Percentiles rank a stretch among this genome's conserved stretches.
Conservation (phyloP, 2,888 invertebrate genomes). For the Dolichopus griseipennis region DNA sequence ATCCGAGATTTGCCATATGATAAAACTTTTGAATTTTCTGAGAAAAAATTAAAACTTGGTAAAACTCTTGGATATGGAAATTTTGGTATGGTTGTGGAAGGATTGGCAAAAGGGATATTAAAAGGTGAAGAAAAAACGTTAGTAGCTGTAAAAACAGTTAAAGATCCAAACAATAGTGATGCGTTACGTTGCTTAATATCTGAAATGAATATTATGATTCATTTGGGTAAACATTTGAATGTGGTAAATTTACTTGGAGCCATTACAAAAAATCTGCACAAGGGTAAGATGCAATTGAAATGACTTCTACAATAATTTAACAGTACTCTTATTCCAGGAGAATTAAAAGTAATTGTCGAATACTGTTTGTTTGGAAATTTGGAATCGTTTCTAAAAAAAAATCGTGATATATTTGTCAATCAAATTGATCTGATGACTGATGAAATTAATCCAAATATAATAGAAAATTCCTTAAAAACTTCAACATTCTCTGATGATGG, state of each 20-base stretch:
- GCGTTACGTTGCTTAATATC: slow-evolving; percentile 77
- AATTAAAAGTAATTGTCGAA: slow-evolving; percentile 73
- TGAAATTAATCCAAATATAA: slow-evolving; percentile 47
- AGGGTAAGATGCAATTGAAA: slow-evolving; percentile 52
- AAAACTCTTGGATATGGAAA: slow-evolving; percentile 75
- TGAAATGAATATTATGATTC: slow-evolving; percentile 86
- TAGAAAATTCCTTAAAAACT: too few species aligned
- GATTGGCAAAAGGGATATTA: slow-evolving; percentile 66
- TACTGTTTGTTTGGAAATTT: slow-evolving; percentile 81
- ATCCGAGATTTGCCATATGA: slow-evolving; percentile 64
- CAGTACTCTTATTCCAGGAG: not conserved
- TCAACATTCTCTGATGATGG: too few species aligned
- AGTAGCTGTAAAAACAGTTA: slow-evolving; percentile 88
- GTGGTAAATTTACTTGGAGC: slow-evolving; percentile 87
- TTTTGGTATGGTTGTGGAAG: slow-evolving; percentile 83
- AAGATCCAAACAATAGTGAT: slow-evolving; percentile 57
- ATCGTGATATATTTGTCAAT: slow-evolving; percentile 66
- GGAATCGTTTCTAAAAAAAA: slow-evolving; percentile 67
- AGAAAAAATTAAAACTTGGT: slow-evolving; percentile 56
- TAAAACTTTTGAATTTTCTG: slow-evolving; percentile 80
- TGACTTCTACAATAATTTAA: not conserved
- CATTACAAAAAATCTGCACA: slow-evolving; percentile 73
- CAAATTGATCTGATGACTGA: slow-evolving; percentile 58
- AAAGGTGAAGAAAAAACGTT: slow-evolving; percentile 60
- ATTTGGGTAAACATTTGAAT: slow-evolving; percentile 81